These are phyloP conservation scores for Agrochola lota DNA, from an alignment of 2,888 invertebrate genomes.

Conservation along the genomic window DNA sequence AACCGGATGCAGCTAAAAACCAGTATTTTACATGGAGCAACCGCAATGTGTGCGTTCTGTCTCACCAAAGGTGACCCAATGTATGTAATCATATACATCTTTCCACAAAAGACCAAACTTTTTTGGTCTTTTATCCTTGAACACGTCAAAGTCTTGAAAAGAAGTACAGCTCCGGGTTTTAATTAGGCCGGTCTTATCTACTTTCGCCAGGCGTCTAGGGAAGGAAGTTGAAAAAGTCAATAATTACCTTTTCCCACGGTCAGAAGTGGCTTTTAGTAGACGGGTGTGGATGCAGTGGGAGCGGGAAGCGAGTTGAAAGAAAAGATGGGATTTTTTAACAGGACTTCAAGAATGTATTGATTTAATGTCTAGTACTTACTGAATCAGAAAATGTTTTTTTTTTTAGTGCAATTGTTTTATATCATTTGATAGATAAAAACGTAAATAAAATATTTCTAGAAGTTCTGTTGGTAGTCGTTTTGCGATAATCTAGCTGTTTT, in stretches of 20 bases:
- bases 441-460: not conserved
- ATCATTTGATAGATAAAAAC: not conserved
- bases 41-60: no score
- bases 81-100: not conserved
- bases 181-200: constrained; percentile 86
- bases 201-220: constrained; percentile 79
- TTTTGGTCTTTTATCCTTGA: constrained; percentile 15
- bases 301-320: constrained; percentile 40
- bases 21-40: no score
- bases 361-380: no score
- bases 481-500: not conserved
- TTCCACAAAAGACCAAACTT: constrained; percentile 9
- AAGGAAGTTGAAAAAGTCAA: constrained; percentile 86
- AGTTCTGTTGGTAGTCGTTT: not conserved
- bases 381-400: no score
- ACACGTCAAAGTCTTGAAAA: constrained; percentile 66
- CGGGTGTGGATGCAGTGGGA: constrained; percentile 52
- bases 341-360: not conserved
- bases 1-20: no score
- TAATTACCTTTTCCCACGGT: constrained; percentile 87
- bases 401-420: no score
- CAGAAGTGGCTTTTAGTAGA: constrained; percentile 80
- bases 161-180: constrained; percentile 78
- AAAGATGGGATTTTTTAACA: not conserved
- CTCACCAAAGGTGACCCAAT: no score